Base-by-base conservation (phyloP, 1,140 invertebrate genomes). In the Agrypnia vestita region DNA sequence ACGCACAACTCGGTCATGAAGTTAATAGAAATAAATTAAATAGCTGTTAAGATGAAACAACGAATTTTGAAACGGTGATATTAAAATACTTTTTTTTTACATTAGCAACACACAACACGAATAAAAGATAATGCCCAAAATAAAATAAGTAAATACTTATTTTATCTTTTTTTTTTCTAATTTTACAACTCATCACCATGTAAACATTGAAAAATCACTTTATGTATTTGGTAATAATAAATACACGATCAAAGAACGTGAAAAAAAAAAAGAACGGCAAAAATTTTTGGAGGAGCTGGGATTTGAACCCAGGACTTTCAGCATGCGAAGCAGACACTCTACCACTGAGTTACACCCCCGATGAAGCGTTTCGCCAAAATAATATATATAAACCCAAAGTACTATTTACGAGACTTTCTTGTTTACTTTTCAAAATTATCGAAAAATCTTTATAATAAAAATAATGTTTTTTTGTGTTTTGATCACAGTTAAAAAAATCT, bases 321-420 rank as follows among this genome's bases (percentile, higher is more conserved):
- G 91, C 91, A 92, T 92, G 91, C 91, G 91, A 92, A 92, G 91
- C 91, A 91, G 91, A 91, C 91, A 92, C 91, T 92, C 91, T 92
- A 92, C 91, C 91, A 91, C 91, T 92, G 91, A 92, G 91, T 91
- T 92, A 92, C 90, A 91, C 89, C 91, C 91, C 91, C 91, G 71
- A 62, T 56, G 13, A 61, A 3, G 0, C 15, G 8, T 0, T 0
- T 3, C 0, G 21, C 76, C 64, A 59, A 78, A 78, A 71, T 44
- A 53, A 0, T 0, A n/a, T 64, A 62, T 47, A 62, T 80, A 75
- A 73, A 74, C 13, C 6, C 17, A 35, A 9, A 67, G n/a, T 51
- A 51, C 11, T 13, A 3, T 51, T 51, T 6, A 35, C 25, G 1
- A 35, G 9, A 61, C 49, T 3, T 1, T 15, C 8, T 13, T 9